Evolutionary conservation across 2,797 vertebrate genomes (phyloP), one percentile per base, ranked within the genome.

Genomic region (Hydrocynus forskahlii): DNA sequence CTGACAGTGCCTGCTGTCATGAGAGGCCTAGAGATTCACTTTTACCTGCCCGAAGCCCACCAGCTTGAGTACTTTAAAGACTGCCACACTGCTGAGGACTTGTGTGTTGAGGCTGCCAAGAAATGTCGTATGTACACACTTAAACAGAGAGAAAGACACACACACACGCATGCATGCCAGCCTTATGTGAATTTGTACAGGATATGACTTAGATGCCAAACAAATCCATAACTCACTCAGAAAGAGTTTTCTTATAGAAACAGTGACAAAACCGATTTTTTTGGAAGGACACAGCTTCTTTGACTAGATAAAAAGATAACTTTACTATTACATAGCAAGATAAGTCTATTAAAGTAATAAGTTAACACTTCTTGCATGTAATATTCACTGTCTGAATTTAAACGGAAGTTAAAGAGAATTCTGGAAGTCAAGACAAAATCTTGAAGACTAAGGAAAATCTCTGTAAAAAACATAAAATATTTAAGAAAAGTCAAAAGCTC

Each of bases 81-180:
- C 19, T 93, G 94, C 87, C 95, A 94, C 84, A 96, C 95, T 0
- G 95, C 95, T 0, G 96, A 99, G 90, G 93, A 97, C 2, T 91
- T 99, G 80, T 98, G 97, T 79, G 94, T 96, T 17, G 90, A 92
- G 62, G 96, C 97, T 0, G 97, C 97, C 45, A 95, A 95, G 88
- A 94, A 89, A 85, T 97, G 97, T 90, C 88, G 97, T 99, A 87
- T 93, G 94, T 91, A 6, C 19, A 43, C 12, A 7, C n/a, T 74
- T 62, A 75, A 59, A 38, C 7, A 40, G 14, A 43, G 12, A 1
- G 35, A 35, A 35, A 35, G 35, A 35, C 35, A 35, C 38, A 62
- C 0, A 16, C 25, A 68, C 55, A 60, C 5, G 60, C 45, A 80
- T 3, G 13, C 19, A 35, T 29, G 52, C 5, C 23, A 35, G 43